Base-by-base conservation (phyloP, 2,113 vertebrate genomes). In the Oryzias celebensis region DNA sequence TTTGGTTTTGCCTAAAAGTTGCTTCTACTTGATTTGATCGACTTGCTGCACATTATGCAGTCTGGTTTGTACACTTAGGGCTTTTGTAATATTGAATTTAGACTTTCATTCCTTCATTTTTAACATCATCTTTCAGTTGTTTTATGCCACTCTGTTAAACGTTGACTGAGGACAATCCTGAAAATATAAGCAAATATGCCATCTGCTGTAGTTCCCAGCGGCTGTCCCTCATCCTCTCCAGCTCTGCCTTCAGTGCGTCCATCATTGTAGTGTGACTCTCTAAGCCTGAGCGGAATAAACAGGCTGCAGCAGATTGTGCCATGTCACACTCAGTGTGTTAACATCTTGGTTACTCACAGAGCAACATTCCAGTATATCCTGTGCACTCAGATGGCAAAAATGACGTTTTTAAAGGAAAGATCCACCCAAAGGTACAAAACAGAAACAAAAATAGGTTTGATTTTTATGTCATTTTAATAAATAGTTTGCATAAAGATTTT, bases 331-430 rank as follows among this genome's bases (percentile, higher is more conserved):
- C 68, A 48, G 46, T 7, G 22, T 22, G 7, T 0, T 23, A 51
- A 58, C 58, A 55, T 42, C 51, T 22, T 54, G 41, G 55, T 73
- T 64, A 58, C 26, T 28, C 7, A 28, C 26, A 6, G 22, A 46
- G 22, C 31, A 22, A 66, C 62, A 61, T 85, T 83, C 76, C 68
- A 18, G 75, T 63, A 74, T 50, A 64, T 80, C 75, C 75, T 71
- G 80, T 68, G 31, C 23, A 14, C 65, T 70, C 17, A 56, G 20
- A 46, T 52, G 14, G 42, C 59, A 58, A 71, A 26, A 44, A 55
- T 41, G 12, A 46, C 17, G 59, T 47, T 75, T 58, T 45, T 47
- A 41, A 68, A 63, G 22, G 26, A 49, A 58, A 14, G 24, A 62
- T 17, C 51, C 59, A 62, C 42, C 73, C 71, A 59, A 13, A 58